These are phyloP conservation scores for Sarcophilus harrisii DNA, from an alignment of 2,797 vertebrate genomes.

Conservation along the genomic window DNA sequence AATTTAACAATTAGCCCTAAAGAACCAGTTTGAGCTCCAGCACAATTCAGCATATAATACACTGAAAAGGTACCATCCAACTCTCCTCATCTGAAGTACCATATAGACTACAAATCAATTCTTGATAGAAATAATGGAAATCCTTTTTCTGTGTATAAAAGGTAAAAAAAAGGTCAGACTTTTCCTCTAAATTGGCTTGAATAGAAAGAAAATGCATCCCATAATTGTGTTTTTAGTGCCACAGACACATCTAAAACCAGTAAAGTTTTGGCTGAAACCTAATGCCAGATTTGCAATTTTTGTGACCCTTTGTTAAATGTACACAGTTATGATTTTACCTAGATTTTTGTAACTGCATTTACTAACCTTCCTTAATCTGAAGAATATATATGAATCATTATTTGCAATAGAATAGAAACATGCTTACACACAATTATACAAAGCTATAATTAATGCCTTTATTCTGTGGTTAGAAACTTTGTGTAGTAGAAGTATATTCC, in stretches of 20 bases:
- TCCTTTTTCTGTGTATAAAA: not conserved
- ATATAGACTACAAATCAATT: not conserved
- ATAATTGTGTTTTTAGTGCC: not conserved
- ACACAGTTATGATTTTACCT: not conserved
- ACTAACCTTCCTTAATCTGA: not conserved
- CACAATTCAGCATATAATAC: not conserved
- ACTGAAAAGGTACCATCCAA: not conserved
- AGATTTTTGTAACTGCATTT: not conserved
- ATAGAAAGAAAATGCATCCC: not conserved
- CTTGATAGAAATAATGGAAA: not conserved
- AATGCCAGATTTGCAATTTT: not conserved
- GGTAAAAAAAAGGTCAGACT: not conserved
- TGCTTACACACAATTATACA: not conserved
- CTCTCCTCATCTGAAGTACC: not conserved
- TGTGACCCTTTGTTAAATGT: not conserved
- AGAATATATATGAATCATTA: not conserved
- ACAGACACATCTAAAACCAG: not conserved
- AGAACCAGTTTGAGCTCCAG: not conserved
- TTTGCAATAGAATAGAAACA: not conserved
- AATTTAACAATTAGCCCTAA: not conserved
- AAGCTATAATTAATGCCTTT: not conserved
- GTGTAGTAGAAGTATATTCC: not conserved
- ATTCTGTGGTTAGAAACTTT: not conserved
- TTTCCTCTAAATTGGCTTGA: not conserved
- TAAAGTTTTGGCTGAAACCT: not conserved